Evolutionary conservation across 2,888 invertebrate species (phyloP), one percentile per base, ranked within the genome.

Genomic region (Chymomyza amoena): DNA sequence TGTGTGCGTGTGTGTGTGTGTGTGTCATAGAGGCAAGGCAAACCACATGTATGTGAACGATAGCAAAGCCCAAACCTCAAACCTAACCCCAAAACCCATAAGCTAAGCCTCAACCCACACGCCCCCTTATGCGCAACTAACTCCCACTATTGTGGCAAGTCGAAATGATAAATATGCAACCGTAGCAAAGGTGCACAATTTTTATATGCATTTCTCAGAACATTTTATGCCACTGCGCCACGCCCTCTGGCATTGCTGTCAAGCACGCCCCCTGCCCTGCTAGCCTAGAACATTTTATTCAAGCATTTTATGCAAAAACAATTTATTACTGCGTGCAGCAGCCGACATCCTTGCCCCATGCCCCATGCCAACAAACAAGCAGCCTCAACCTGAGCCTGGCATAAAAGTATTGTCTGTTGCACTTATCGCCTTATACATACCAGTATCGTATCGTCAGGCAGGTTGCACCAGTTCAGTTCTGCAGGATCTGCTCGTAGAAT

Each of bases 91-190:
- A 45, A 45, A 45, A 45, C 39, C 39, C 39, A 13, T 45, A 13
- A 45, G 39, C 39, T 45, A 45, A 45, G 4, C 39, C 39, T 45
- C 39, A 45, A 13, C 39, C 39, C 39, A 13, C 39, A 13, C 39
- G 39, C 39, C 39, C 6, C 10, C 6, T n/a, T n/a, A 13, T 13
- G 39, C 39, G 13, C 39, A 13, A 63, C 28, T 66, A 13, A 9
- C 39, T 13, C 39, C 64, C 68, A 63, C 56, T 70, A 68, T 72
- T 60, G 64, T 77, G 82, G 65, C 83, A 82, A 75, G 78, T 66
- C 67, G 69, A 80, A 82, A 82, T 80, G 83, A 80, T 80, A 80
- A 80, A 80, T 80, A 82, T 80, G 80, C 80, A 77, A 80, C 76
- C 76, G 83, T 68, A 80, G 70, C 79, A 80, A 82, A 80, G 80